Evolutionary conservation across 2,888 invertebrate species (phyloP).

Genomic region (Laspeyria flexula): DNA sequence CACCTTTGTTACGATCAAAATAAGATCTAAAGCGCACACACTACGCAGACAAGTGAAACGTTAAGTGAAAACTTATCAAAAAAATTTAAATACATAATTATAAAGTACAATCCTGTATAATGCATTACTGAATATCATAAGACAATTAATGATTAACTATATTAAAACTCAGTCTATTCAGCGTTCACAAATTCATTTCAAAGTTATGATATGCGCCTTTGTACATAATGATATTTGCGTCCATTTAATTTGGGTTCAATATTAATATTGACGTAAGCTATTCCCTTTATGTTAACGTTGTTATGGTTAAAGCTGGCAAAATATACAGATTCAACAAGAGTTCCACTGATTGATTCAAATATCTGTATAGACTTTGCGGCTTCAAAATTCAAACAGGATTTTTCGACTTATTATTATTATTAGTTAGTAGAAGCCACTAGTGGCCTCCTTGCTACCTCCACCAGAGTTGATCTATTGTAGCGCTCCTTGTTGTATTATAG

Average conservation of each 20-base stretch:
- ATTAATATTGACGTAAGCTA: slow-evolving; percentile 15
- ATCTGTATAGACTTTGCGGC: slow-evolving; percentile 8
- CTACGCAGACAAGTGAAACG: slow-evolving; percentile 30
- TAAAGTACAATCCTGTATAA: slow-evolving; percentile 46
- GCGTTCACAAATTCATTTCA: slow-evolving; percentile 38
- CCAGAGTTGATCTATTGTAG: too few relatives aligned
- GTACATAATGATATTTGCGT: slow-evolving; percentile 40
- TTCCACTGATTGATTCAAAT: slow-evolving; percentile 19
- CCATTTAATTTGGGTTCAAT: slow-evolving; percentile 24
- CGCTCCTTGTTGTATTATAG: too few relatives aligned
- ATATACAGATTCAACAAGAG: slow-evolving; percentile 5
- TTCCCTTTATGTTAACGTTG: slow-evolving; percentile 19
- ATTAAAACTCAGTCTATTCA: slow-evolving; percentile 45
- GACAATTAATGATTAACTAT: slow-evolving; percentile 41
- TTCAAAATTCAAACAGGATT: slow-evolving; percentile 2
- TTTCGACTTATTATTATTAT: too few relatives aligned
- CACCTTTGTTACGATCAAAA: neutral
- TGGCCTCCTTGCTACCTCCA: too few relatives aligned
- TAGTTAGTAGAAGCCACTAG: too few relatives aligned
- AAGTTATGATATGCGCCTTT: slow-evolving; percentile 52
- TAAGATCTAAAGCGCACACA: neutral
- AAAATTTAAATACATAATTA: slow-evolving; percentile 39
- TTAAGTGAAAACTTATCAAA: slow-evolving; percentile 31
- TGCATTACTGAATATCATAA: slow-evolving; percentile 50
- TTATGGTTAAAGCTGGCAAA: slow-evolving; percentile 28